Evolutionary conservation across 2,888 invertebrate genomes (phyloP).

Genomic region (Monochamus alternatus): DNA sequence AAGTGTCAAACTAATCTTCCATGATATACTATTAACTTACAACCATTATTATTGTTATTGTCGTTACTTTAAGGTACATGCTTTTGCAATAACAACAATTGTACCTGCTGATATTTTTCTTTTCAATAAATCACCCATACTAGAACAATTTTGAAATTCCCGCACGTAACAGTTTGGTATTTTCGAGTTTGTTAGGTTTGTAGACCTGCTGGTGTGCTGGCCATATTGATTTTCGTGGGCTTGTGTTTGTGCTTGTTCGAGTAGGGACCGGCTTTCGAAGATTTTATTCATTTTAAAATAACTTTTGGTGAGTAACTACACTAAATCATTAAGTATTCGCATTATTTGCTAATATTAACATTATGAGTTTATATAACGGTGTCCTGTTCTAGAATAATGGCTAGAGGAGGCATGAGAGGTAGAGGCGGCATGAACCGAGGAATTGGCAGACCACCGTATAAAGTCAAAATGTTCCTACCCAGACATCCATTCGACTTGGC

Average conservation of each 20-base stretch:
- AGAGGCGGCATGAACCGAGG: slow-evolving; percentile 77
- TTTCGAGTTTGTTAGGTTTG: background rate
- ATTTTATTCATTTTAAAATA: background rate
- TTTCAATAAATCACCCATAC: slow-evolving; percentile 6
- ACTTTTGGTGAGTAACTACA: background rate
- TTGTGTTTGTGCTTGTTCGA: slow-evolving; percentile 1
- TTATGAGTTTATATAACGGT: background rate
- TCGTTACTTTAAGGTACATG: too few species aligned
- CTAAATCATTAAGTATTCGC: background rate
- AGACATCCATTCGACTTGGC: slow-evolving; percentile 91
- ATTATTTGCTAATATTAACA: background rate
- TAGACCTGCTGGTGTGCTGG: background rate
- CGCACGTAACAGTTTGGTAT: background rate
- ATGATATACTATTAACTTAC: too few species aligned
- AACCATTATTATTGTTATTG: too few species aligned
- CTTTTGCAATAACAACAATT: too few species aligned
- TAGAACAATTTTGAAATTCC: background rate
- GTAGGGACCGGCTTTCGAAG: background rate
- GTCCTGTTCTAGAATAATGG: slow-evolving; percentile 73
- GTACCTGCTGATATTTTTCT: too few species aligned
- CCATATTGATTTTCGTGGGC: slow-evolving; percentile 8
- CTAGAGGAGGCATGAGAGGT: slow-evolving; percentile 81
- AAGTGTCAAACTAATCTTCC: too few species aligned
- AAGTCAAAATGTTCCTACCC: slow-evolving; percentile 78
- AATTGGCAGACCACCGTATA: slow-evolving; percentile 76